A percentile compares a stretch with the other conserved stretches of the same genome.
These are phyloP conservation scores for Centruroides sculpturatus DNA, from an alignment of 1,140 invertebrate genomes.

Conservation along the genomic window DNA sequence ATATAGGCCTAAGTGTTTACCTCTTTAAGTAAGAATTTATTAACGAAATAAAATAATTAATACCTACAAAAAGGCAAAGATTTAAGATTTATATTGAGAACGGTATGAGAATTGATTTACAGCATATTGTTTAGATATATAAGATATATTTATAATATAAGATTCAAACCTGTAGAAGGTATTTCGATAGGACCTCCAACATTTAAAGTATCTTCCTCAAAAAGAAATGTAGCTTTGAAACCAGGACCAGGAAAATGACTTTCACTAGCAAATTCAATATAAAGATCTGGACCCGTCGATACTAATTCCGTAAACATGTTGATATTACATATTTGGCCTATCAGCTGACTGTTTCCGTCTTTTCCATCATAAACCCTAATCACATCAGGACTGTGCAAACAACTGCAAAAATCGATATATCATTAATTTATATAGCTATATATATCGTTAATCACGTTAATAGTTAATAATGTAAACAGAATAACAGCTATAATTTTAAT, in stretches of 20 bases:
- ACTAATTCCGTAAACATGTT: constrained; percentile 56
- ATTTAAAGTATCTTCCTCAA: constrained; percentile 25
- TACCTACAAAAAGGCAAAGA: too few relatives aligned
- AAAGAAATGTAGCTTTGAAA: constrained; percentile 68
- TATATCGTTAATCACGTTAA: too few relatives aligned
- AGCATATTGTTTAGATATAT: too few relatives aligned
- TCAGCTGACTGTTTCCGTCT: constrained; percentile 44
- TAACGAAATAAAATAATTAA: too few relatives aligned
- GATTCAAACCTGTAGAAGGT: not conserved
- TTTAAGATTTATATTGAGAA: too few relatives aligned
- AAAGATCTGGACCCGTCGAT: constrained; percentile 59
- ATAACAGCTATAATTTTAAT: too few relatives aligned
- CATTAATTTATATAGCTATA: too few relatives aligned
- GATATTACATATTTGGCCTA: constrained; percentile 65
- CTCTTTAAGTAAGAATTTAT: too few relatives aligned
- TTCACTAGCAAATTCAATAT: constrained; percentile 65
- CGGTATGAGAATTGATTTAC: too few relatives aligned
- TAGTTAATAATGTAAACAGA: too few relatives aligned
- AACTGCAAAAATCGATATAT: constrained; percentile 34
- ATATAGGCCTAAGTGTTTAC: too few relatives aligned
- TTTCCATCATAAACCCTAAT: constrained; percentile 61
- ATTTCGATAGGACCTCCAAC: not conserved
- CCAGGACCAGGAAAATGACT: constrained; percentile 65
- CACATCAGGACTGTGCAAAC: constrained; percentile 60
- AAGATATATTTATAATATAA: too few relatives aligned